phyloP scores from a whole-genome alignment of 2,797 vertebrate species.

The Diplodus sargus region DNA sequence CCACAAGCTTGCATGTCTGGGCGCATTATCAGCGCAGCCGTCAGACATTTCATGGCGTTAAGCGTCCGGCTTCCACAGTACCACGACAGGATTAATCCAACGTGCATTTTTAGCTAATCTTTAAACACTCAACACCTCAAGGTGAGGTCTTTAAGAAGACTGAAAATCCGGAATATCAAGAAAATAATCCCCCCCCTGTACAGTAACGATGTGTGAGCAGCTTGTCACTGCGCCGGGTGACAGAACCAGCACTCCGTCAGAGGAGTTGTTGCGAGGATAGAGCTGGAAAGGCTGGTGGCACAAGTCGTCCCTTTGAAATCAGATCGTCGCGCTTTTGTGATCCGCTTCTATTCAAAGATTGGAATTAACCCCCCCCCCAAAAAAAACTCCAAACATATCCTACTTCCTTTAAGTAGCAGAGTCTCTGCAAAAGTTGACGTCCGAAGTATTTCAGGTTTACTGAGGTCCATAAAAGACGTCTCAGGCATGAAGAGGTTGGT shows the following conservation, averaged over 20 bases:
- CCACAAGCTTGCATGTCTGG: neutral
- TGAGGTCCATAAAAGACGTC: neutral
- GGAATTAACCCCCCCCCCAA: neutral
- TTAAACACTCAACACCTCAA: neutral
- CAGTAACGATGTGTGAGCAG: neutral
- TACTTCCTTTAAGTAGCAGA: neutral
- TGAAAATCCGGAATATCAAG: neutral
- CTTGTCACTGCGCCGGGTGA: neutral
- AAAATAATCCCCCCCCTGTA: neutral
- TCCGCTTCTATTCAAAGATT: conserved; percentile 13
- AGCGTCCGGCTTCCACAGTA: neutral
- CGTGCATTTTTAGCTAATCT: neutral
- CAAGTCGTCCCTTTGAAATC: conserved; percentile 44
- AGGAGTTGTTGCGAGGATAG: neutral
- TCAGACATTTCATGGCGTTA: neutral
- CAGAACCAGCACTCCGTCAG: neutral
- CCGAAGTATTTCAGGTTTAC: neutral
- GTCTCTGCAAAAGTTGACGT: no score
- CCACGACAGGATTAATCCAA: neutral
- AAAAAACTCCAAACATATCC: neutral
- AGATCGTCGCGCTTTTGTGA: neutral
- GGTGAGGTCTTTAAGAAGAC: neutral
- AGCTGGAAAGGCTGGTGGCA: conserved; percentile 46
- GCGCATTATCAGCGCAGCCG: neutral
- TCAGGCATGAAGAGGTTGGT: neutral